Evolutionary conservation across 1,140 invertebrate genomes (phyloP), one percentile per base, ranked within the genome.

Genomic region (Drosophila novamexicana): DNA sequence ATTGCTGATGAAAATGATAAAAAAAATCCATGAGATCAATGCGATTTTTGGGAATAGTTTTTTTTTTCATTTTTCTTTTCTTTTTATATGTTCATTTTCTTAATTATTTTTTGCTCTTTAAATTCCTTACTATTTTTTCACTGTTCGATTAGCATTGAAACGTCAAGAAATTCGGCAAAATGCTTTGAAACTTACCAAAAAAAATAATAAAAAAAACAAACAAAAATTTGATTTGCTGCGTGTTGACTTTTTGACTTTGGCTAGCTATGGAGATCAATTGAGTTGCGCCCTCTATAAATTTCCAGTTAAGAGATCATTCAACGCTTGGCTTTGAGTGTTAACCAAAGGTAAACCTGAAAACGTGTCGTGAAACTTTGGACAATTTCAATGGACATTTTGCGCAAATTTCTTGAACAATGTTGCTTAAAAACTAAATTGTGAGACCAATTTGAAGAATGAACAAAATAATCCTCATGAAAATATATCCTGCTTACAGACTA

Each of bases 11-110:
- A 84, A 81, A 75, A 71, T 88, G 84, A 72, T 81, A 86, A 84
- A 86, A 82, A 83, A 84, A 91, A 90, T 83, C 81, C 77, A 81
- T 92, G 91, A 92, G 91, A 92, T 92, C 91, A 92, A 83, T 91
- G 84, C 78, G 86, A 91, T 91, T 91, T 92, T 92, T 91, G 91
- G 91, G 90, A 92, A 91, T 92, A 86, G 88, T 85, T 88, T 82
- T 76, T 81, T 79, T 64, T 61, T 76, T 68, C 39, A 45, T 52
- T 74, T 61, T 59, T 68, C 70, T 81, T 73, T 68, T 73, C 73
- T 75, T 74, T 75, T 54, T 69, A 49, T 88, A 52, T 62, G 32
- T 73, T 72, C 75, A 73, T 57, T 77, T 86, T 76, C 58, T 64
- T 75, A 22, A 72, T 62, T 54, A 73, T 54, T 57, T 71, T 62